Evolutionary conservation across 2,113 vertebrate genomes (phyloP).

Genomic region (Coreoperca whiteheadi): DNA sequence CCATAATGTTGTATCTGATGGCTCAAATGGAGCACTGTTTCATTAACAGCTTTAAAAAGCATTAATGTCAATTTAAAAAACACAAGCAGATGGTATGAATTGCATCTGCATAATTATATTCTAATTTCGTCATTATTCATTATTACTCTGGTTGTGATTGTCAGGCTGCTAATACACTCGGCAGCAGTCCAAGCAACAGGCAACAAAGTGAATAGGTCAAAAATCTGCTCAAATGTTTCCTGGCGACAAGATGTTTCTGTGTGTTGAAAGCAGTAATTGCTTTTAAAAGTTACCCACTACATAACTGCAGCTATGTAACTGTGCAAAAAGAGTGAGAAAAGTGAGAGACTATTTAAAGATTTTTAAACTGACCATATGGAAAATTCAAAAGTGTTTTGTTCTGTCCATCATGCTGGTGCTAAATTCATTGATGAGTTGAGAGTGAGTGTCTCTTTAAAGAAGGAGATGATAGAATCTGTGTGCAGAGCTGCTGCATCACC

Average conservation of each 20-base stretch:
- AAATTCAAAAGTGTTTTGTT: conserved; percentile 8
- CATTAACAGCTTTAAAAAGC: conserved; percentile 41
- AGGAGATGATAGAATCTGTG: conserved; percentile 75
- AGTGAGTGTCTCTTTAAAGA: conserved; percentile 79
- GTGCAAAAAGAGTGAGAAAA: conserved; percentile 44
- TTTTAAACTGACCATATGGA: conserved; percentile 37
- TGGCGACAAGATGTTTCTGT: conserved; percentile 77
- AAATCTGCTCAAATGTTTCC: conserved; percentile 80
- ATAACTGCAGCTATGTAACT: conserved; percentile 56
- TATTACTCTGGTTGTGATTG: conserved; percentile 69
- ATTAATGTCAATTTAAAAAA: conserved; percentile 38
- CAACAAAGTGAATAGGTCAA: conserved; percentile 78
- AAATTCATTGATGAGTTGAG: conserved; percentile 53
- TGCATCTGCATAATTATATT: conserved; percentile 75
- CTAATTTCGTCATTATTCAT: conserved; percentile 74
- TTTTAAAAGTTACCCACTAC: conserved; percentile 74
- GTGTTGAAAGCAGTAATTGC: conserved; percentile 71
- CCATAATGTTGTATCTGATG: conserved; percentile 22
- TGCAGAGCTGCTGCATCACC: conserved; percentile 83
- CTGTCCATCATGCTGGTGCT: conserved; percentile 37
- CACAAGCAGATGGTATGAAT: conserved; percentile 75
- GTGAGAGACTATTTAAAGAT: conserved; percentile 9
- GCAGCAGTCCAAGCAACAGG: conserved; percentile 77
- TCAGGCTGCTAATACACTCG: conserved; percentile 69
- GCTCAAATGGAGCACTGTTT: conserved; percentile 25